Evolutionary conservation across 2,888 invertebrate species (phyloP).

Genomic region (Mylabris sibirica): DNA sequence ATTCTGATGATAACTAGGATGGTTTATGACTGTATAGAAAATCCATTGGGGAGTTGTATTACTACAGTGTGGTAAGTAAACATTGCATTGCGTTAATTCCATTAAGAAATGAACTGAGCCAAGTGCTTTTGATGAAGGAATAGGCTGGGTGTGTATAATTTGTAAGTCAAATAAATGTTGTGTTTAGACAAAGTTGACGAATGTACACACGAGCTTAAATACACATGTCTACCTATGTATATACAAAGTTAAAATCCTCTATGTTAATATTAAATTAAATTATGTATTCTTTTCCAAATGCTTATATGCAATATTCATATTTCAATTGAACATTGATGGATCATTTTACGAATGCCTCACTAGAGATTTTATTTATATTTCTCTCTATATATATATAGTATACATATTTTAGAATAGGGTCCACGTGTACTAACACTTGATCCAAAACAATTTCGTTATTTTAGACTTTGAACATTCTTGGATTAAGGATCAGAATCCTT

Average conservation of each 20-base stretch:
- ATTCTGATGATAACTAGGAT: background rate
- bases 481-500: constrained; percentile 34
- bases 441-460: background rate
- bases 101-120: constrained; percentile 61
- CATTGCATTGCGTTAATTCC: constrained; percentile 58
- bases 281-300: constrained; percentile 1
- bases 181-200: constrained; percentile 49
- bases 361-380: constrained; percentile 2
- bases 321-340: constrained; percentile 14
- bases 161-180: constrained; percentile 60
- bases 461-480: background rate
- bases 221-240: constrained; percentile 35
- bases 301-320: constrained; percentile 18
- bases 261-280: constrained; percentile 48
- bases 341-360: background rate
- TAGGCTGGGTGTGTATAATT: constrained; percentile 54
- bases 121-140: constrained; percentile 56
- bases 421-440: constrained; percentile 6
- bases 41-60: constrained; percentile 8
- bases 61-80: constrained; percentile 52
- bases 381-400: background rate
- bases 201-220: constrained; percentile 43
- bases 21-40: background rate
- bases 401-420: background rate
- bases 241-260: background rate